phyloP scores from a whole-genome alignment of 2,888 invertebrate genomes.

The Vanessa cardui region DNA sequence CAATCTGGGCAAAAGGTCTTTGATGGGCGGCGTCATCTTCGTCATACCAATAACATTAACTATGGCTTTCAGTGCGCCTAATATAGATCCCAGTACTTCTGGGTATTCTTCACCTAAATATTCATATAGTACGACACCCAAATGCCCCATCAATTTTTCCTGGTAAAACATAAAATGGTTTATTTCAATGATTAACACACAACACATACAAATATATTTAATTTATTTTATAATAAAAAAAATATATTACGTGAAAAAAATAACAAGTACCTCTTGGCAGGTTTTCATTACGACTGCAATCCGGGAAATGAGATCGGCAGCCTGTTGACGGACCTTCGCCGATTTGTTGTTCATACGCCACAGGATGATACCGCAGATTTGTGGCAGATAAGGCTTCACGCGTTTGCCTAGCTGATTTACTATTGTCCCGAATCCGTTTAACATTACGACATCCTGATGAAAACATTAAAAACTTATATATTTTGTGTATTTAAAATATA shows the following conservation, averaged over 20 bases:
- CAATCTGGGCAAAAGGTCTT: constrained; percentile 96
- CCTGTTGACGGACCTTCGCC: constrained; percentile 99
- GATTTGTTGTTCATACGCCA: constrained; percentile 99
- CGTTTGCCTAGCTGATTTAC: constrained; percentile 98
- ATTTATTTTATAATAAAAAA: neutral
- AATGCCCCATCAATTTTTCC: constrained; percentile 99
- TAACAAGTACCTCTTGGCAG: constrained; percentile 92
- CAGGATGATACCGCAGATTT: constrained; percentile 99
- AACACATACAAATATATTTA: too few relatives aligned
- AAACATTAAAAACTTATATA: neutral
- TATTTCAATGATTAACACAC: neutral
- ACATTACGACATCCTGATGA: constrained; percentile 96
- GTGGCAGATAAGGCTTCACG: constrained; percentile 99
- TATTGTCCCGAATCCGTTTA: constrained; percentile 99
- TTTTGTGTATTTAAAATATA: neutral
- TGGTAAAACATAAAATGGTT: constrained; percentile 48
- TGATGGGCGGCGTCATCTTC: constrained; percentile 99
- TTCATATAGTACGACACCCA: constrained; percentile 99
- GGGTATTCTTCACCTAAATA: constrained; percentile 99
- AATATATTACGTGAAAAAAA: neutral
- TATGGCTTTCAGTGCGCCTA: constrained; percentile 99
- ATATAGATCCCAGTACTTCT: constrained; percentile 98
- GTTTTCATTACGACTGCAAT: constrained; percentile 99
- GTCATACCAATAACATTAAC: constrained; percentile 99
- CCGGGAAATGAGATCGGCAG: constrained; percentile 98